Evolutionary conservation across 1,140 invertebrate species (phyloP).

Genomic region (Ceratina japonica): DNA sequence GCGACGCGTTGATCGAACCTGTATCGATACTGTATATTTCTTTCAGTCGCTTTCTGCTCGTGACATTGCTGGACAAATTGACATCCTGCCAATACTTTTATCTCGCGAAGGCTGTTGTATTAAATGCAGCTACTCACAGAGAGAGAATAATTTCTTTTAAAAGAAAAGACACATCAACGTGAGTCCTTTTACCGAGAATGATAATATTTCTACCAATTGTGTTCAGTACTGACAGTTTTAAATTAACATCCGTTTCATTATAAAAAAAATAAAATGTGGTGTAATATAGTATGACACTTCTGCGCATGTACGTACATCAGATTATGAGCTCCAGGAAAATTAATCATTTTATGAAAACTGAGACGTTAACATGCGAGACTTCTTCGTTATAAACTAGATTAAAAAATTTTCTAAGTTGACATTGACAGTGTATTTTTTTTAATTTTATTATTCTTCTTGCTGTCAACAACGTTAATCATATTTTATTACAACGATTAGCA

Average conservation of each 20-base stretch:
- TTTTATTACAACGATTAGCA: not conserved
- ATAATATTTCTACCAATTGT: not conserved
- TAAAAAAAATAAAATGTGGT: too few relatives aligned
- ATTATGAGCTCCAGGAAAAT: not conserved
- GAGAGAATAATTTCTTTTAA: not conserved
- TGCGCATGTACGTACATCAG: not conserved
- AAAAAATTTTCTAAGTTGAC: not conserved
- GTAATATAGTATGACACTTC: too few relatives aligned
- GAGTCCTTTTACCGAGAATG: too few relatives aligned
- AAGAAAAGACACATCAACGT: too few relatives aligned
- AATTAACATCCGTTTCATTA: not conserved
- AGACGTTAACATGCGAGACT: not conserved
- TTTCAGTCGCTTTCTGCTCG: constrained; percentile 1
- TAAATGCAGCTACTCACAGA: not conserved
- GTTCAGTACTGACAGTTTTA: not conserved
- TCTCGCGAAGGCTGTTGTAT: not conserved
- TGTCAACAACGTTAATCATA: too few relatives aligned
- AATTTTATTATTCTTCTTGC: not conserved
- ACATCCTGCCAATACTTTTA: constrained; percentile 1
- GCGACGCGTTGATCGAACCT: not conserved
- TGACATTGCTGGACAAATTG: not conserved
- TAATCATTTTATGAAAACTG: constrained; percentile 1
- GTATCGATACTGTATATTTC: not conserved
- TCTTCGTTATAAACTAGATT: not conserved
- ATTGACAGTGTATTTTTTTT: too few relatives aligned